A percentile compares a stretch with the other conserved stretches of the same genome.
Conservation (phyloP, 2,797 vertebrate species). For the Sarcoramphus papa region DNA sequence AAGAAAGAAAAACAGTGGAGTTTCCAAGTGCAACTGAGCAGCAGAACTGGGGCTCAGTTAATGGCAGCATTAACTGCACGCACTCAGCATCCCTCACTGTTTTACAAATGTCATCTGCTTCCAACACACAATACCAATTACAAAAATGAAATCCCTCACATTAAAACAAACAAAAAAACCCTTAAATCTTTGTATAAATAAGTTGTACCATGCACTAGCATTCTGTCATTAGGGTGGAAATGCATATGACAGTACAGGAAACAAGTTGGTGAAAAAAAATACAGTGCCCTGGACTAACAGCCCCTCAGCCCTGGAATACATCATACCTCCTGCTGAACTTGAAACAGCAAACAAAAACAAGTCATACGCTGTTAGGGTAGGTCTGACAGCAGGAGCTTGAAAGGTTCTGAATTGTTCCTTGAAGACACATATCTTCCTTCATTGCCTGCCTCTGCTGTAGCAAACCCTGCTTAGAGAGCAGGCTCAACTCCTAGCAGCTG, state of each 20-base stretch:
- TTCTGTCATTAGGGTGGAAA: neutral
- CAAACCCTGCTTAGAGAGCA: neutral
- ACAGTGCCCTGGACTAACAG: neutral
- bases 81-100: neutral
- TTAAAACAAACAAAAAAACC: neutral
- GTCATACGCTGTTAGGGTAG: neutral
- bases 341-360: neutral
- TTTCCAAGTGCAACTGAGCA: neutral
- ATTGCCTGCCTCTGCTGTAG: conserved; percentile 2
- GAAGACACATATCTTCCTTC: conserved; percentile 2
- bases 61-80: neutral
- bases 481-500: neutral
- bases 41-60: neutral
- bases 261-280: neutral
- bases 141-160: neutral
- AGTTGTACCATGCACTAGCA: neutral
- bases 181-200: neutral
- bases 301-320: neutral
- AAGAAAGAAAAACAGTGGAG: neutral
- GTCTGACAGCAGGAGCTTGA: neutral
- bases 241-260: neutral
- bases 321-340: neutral
- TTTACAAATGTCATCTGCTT: neutral
- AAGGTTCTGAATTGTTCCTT: neutral
- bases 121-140: neutral